phyloP scores from a whole-genome alignment of 64 coral and sea anemone species.

The Pocillopora verrucosa region DNA sequence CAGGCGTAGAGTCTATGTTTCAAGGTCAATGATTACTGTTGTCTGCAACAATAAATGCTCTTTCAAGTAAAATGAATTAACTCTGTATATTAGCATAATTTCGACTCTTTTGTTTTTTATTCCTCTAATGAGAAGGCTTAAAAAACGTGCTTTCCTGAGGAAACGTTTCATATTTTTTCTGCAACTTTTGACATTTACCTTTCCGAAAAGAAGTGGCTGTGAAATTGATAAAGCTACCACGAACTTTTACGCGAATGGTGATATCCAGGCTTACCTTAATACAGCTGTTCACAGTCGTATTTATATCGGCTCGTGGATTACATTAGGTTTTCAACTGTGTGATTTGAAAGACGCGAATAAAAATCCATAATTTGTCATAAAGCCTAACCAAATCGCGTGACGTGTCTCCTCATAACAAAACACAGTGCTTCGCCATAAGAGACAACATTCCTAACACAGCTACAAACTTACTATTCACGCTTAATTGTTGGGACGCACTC shows the following conservation, averaged over 20 bases:
- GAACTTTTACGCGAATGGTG: neutral
- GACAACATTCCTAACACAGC: slow-evolving; percentile 18
- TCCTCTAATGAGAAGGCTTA: neutral
- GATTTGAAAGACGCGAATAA: too few species aligned
- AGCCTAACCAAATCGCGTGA: neutral
- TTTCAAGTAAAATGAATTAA: neutral
- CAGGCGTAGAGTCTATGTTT: neutral
- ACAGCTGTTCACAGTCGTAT: neutral
- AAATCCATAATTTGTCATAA: neutral
- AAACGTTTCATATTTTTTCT: neutral
- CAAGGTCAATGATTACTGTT: neutral
- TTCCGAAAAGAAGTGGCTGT: neutral
- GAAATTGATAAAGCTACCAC: slow-evolving; percentile 4
- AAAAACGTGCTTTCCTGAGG: neutral
- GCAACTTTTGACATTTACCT: neutral
- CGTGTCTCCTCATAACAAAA: slow-evolving; percentile 11
- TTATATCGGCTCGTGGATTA: neutral
- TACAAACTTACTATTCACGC: neutral
- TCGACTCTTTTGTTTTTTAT: neutral
- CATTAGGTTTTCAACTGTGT: neutral
- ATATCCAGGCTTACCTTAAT: neutral
- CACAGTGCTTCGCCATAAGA: neutral
- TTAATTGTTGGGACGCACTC: neutral
- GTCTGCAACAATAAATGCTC: neutral
- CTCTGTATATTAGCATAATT: neutral